phyloP scores from a whole-genome alignment of 2,888 invertebrate genomes.

The Caenorhabditis becei region DNA sequence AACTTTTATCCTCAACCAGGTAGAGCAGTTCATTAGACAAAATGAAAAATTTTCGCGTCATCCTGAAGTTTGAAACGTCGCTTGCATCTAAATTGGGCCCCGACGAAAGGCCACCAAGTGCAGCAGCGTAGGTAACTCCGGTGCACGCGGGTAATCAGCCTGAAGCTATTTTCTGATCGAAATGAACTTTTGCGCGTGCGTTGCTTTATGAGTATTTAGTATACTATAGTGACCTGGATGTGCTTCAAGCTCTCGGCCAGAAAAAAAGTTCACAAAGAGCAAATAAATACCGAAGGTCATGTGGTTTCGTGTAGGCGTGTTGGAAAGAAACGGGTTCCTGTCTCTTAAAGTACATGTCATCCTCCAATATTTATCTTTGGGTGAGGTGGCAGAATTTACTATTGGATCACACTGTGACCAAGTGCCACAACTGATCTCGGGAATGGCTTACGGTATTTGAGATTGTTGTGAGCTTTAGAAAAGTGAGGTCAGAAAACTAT shows the following conservation, averaged over 20 bases:
- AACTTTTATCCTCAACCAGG: neutral
- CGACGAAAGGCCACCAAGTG: neutral
- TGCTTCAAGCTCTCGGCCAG: neutral
- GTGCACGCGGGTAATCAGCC: neutral
- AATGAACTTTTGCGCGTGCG: slow-evolving; percentile 34
- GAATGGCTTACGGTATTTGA: no score
- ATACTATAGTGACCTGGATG: slow-evolving; percentile 28
- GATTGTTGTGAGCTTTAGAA: no score
- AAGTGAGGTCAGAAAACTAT: no score
- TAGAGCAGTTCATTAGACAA: neutral
- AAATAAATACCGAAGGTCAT: slow-evolving; percentile 51
- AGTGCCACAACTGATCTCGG: neutral
- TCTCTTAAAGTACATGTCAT: slow-evolving; percentile 45
- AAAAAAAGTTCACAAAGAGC: slow-evolving; percentile 36
- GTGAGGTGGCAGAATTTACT: slow-evolving; percentile 38
- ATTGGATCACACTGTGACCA: slow-evolving; percentile 23
- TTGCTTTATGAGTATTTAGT: slow-evolving; percentile 7
- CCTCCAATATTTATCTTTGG: slow-evolving; percentile 45
- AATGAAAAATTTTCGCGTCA: neutral
- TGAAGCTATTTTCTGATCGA: slow-evolving; percentile 22
- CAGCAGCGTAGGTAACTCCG: neutral
- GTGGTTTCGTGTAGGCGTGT: slow-evolving; percentile 41
- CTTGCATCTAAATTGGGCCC: no score
- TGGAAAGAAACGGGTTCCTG: slow-evolving; percentile 19
- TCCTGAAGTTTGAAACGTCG: no score